Percentiles rank a stretch among this genome's conserved stretches.
phyloP scores from a whole-genome alignment of 2,888 invertebrate species.

The Agonum fuliginosum region DNA sequence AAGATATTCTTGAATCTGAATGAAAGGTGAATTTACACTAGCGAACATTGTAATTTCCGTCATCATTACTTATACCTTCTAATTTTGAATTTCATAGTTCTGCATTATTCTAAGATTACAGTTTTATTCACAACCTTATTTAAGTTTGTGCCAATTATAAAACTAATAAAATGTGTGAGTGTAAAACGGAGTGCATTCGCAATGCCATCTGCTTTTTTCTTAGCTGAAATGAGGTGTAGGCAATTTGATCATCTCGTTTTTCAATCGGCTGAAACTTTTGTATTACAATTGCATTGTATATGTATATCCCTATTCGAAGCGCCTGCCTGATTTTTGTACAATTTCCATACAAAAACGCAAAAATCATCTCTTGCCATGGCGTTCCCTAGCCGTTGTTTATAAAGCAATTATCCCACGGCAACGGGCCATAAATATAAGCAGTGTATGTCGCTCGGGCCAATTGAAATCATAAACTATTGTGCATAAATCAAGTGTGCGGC shows the following conservation, averaged over 20 bases:
- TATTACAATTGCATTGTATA: neutral
- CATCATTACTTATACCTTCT: too few relatives aligned
- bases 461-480: conserved; percentile 54
- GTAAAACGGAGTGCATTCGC: too few relatives aligned
- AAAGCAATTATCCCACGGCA: conserved; percentile 46
- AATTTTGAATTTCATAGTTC: too few relatives aligned
- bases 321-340: conserved; percentile 17
- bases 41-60: too few relatives aligned
- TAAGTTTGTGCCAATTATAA: too few relatives aligned
- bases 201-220: too few relatives aligned
- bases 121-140: too few relatives aligned
- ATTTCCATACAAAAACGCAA: conserved; percentile 27
- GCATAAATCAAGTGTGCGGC: conserved; percentile 42
- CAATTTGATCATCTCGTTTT: too few relatives aligned
- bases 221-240: neutral
- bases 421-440: conserved; percentile 37
- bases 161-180: too few relatives aligned
- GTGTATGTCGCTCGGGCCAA: conserved; percentile 32
- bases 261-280: neutral
- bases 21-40: too few relatives aligned
- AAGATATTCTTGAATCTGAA: too few relatives aligned
- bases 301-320: neutral
- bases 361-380: neutral
- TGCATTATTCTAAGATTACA: too few relatives aligned
- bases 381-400: conserved; percentile 42